Evolutionary conservation across 2,888 invertebrate species (phyloP).

Genomic region (Octonoba sinensis): DNA sequence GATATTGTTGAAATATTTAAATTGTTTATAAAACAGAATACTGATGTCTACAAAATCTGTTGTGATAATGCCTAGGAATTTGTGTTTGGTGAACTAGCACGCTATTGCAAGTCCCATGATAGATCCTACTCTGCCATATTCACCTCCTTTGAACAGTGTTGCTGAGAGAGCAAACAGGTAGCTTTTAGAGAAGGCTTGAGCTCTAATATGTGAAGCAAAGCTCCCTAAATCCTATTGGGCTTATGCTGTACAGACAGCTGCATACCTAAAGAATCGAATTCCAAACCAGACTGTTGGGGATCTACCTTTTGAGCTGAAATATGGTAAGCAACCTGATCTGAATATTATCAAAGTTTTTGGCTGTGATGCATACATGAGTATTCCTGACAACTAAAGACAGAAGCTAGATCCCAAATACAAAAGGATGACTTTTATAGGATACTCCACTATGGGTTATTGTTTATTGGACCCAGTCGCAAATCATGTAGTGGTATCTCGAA

Average conservation of each 20-base stretch:
- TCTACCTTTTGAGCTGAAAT: conserved; percentile 62
- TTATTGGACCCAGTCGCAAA: conserved; percentile 37
- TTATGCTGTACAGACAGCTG: conserved; percentile 64
- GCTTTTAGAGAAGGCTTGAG: conserved; percentile 64
- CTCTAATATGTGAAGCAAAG: conserved; percentile 38
- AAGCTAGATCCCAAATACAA: conserved; percentile 59
- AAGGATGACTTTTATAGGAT: conserved; percentile 61
- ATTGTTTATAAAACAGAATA: conserved; percentile 26
- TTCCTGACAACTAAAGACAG: conserved; percentile 50
- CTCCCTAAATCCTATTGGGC: conserved; percentile 65
- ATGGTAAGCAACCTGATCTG: conserved; percentile 51
- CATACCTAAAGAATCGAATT: conserved; percentile 66
- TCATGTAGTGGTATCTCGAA: conserved; percentile 1
- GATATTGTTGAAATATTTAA: conserved; percentile 20
- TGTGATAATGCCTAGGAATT: conserved; percentile 62
- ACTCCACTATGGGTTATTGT: conserved; percentile 57
- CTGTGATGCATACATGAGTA: conserved; percentile 46
- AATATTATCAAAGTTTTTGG: conserved; percentile 62
- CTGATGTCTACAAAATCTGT: conserved; percentile 24
- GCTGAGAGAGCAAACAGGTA: conserved; percentile 66
- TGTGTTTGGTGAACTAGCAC: conserved; percentile 42
- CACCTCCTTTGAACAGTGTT: conserved; percentile 65
- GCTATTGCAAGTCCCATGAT: conserved; percentile 59
- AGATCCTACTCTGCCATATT: conserved; percentile 61
- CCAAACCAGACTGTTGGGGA: conserved; percentile 32